Percentiles rank a stretch among this genome's conserved stretches.
Conservation (phyloP, 2,888 invertebrate genomes). For the Neuroscelio doddi region DNA sequence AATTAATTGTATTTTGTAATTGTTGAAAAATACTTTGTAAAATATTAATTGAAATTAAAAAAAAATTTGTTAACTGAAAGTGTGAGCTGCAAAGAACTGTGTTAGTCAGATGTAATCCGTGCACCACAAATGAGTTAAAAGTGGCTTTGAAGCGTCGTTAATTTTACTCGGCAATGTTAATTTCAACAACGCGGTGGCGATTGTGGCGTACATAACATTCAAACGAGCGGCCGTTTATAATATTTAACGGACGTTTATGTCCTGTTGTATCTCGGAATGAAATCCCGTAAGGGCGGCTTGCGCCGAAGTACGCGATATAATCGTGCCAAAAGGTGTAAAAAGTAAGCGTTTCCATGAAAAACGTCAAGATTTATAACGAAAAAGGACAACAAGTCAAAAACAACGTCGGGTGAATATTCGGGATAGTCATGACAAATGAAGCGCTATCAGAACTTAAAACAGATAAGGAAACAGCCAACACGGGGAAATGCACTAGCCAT, state of each 20-base stretch:
- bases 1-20: too few relatives aligned
- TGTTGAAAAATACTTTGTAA: too few relatives aligned
- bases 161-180: constrained; percentile 34
- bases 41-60: too few relatives aligned
- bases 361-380: neutral
- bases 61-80: too few relatives aligned
- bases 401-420: constrained; percentile 23
- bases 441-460: constrained; percentile 43
- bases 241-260: constrained; percentile 45
- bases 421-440: constrained; percentile 40
- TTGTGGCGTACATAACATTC: constrained; percentile 41
- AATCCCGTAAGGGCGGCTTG: constrained; percentile 34
- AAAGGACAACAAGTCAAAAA: neutral
- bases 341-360: neutral
- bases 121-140: constrained; percentile 31
- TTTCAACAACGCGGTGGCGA: constrained; percentile 43
- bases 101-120: constrained; percentile 3
- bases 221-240: constrained; percentile 42
- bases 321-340: neutral
- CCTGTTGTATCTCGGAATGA: constrained; percentile 41
- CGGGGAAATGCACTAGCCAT: constrained; percentile 27
- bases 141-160: constrained; percentile 39
- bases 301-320: constrained; percentile 11
- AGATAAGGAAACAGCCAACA: constrained; percentile 25
- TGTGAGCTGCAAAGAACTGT: too few relatives aligned